A percentile compares a stretch with the other conserved stretches of the same genome.
phyloP scores from a whole-genome alignment of 1,140 invertebrate species.

The Penaeus vannamei region DNA sequence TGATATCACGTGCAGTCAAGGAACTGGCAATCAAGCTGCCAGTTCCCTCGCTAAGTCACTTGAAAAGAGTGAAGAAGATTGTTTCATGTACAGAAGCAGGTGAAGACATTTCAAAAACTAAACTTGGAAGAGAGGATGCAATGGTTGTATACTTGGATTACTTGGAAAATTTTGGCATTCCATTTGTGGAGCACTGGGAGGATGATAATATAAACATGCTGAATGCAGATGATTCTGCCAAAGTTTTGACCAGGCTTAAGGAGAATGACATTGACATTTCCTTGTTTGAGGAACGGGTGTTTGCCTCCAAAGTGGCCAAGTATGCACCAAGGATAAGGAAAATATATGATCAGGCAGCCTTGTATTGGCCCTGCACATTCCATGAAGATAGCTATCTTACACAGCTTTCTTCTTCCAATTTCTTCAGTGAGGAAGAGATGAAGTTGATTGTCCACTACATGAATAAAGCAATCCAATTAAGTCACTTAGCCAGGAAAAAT shows the following conservation, averaged over 20 bases:
- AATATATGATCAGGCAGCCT: slow-evolving; percentile 60
- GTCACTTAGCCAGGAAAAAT: slow-evolving; percentile 69
- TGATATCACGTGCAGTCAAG: slow-evolving; percentile 55
- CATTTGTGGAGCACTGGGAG: slow-evolving; percentile 7
- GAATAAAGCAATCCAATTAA: slow-evolving; percentile 76
- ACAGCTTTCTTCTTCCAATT: slow-evolving; percentile 71
- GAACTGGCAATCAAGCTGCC: slow-evolving; percentile 55
- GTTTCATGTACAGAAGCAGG: not conserved
- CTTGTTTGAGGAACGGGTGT: slow-evolving; percentile 29
- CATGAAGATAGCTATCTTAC: slow-evolving; percentile 64
- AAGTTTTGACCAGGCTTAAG: slow-evolving; percentile 25
- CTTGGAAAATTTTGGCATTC: slow-evolving; percentile 44
- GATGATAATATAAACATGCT: slow-evolving; percentile 27
- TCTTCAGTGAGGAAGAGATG: slow-evolving; percentile 78
- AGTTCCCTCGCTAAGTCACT: slow-evolving; percentile 58
- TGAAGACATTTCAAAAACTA: not conserved
- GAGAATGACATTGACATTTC: slow-evolving; percentile 38
- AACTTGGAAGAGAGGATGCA: not conserved
- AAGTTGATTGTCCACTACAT: slow-evolving; percentile 78
- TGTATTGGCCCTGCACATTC: slow-evolving; percentile 61
- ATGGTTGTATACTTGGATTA: slow-evolving; percentile 37
- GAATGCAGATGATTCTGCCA: not conserved
- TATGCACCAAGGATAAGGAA: slow-evolving; percentile 52
- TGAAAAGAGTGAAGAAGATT: slow-evolving; percentile 61
- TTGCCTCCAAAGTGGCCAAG: slow-evolving; percentile 39